A percentile compares a stretch with the other conserved stretches of the same genome.
phyloP scores from a whole-genome alignment of 1,140 invertebrate genomes.

The Frieseomelitta varia region DNA sequence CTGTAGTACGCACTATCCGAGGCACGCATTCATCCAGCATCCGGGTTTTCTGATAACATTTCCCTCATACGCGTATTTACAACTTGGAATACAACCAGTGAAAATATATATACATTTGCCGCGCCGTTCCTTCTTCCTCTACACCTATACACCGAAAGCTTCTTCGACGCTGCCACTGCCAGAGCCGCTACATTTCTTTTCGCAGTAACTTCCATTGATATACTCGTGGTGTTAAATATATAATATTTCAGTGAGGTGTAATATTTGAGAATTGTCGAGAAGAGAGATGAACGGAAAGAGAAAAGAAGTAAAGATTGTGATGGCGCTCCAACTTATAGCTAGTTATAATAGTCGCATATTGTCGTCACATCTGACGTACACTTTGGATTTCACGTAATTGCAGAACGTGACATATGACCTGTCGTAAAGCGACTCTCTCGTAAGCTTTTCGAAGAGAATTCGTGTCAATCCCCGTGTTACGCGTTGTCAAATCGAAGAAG shows the following conservation, averaged over 20 bases:
- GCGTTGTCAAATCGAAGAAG: slow-evolving; percentile 35
- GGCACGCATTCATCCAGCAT: slow-evolving; percentile 25
- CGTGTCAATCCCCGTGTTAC: slow-evolving; percentile 20
- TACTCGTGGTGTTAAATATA: too few relatives aligned
- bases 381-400: too few relatives aligned
- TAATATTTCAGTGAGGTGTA: too few relatives aligned
- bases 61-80: neutral
- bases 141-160: neutral
- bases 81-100: neutral
- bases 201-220: too few relatives aligned
- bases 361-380: neutral
- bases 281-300: too few relatives aligned
- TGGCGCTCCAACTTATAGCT: too few relatives aligned
- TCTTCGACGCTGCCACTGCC: neutral
- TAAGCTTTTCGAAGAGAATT: slow-evolving; percentile 14
- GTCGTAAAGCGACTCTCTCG: neutral
- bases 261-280: too few relatives aligned
- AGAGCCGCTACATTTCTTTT: too few relatives aligned
- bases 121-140: neutral
- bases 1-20: slow-evolving; percentile 40
- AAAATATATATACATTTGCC: neutral
- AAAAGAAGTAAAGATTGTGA: too few relatives aligned
- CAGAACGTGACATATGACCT: neutral
- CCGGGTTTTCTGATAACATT: neutral
- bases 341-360: too few relatives aligned